These are phyloP conservation scores for Synergus umbraculus DNA, from an alignment of 2,888 invertebrate genomes.

Conservation along the genomic window DNA sequence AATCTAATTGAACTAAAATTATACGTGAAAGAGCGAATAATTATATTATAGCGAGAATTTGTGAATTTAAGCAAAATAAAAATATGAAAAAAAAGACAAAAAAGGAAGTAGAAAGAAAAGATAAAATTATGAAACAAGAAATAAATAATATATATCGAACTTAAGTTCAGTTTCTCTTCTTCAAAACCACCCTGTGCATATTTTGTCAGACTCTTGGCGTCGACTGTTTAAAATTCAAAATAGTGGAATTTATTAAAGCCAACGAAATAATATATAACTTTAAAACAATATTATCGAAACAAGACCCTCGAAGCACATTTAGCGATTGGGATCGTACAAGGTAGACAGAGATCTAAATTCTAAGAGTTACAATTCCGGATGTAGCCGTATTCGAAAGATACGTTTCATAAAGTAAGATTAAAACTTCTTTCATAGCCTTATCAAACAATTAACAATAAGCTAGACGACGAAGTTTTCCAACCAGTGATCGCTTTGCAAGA, in stretches of 20 bases:
- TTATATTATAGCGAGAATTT: not conserved
- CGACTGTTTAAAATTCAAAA: conserved; percentile 29
- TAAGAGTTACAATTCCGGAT: conserved; percentile 14
- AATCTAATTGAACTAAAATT: conserved; percentile 25
- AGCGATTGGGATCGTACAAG: conserved; percentile 17
- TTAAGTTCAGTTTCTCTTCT: conserved; percentile 17
- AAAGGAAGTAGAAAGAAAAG: not conserved
- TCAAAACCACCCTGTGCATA: conserved; percentile 34
- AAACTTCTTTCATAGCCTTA: conserved; percentile 19
- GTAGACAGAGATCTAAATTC: conserved; percentile 31
- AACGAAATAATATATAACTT: conserved; percentile 35
- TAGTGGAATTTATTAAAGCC: conserved; percentile 27
- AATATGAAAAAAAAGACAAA: not conserved
- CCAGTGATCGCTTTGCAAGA: not conserved
- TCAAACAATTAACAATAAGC: conserved; percentile 39
- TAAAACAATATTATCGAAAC: conserved; percentile 23
- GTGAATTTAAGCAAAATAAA: not conserved
- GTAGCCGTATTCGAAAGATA: not conserved
- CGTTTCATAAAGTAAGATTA: not conserved
- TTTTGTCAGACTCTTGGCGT: conserved; percentile 36
- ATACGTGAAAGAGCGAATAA: not conserved
- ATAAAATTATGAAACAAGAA: not conserved
- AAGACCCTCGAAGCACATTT: conserved; percentile 19
- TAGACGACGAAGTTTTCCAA: conserved; percentile 22
- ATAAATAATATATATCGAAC: conserved; percentile 30